phyloP scores from a whole-genome alignment of 2,888 invertebrate genomes.

The Cyclophora punctaria region DNA sequence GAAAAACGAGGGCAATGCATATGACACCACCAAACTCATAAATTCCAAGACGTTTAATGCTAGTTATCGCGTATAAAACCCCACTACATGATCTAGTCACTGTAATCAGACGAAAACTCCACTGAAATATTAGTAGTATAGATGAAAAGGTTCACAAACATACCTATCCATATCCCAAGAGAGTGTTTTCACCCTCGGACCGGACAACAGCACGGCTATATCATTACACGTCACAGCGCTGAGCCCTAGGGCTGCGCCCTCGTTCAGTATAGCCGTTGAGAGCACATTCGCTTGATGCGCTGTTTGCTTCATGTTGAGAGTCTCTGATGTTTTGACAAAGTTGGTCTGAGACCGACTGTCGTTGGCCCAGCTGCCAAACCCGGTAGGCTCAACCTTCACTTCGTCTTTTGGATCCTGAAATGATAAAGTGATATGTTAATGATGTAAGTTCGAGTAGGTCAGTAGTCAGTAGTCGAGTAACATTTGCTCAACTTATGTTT shows the following conservation, averaged over 20 bases:
- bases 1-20: no score
- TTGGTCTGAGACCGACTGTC: slow-evolving; percentile 65
- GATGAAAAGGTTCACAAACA: neutral
- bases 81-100: no score
- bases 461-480: no score
- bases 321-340: slow-evolving; percentile 67
- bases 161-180: slow-evolving; percentile 79
- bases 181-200: slow-evolving; percentile 81
- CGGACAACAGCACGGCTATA: slow-evolving; percentile 80
- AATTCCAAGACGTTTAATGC: no score
- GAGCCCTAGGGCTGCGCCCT: slow-evolving; percentile 79
- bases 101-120: no score
- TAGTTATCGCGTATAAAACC: no score
- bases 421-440: neutral
- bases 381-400: slow-evolving; percentile 33
- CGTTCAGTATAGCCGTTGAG: slow-evolving; percentile 72
- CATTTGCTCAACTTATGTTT: neutral
- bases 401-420: slow-evolving; percentile 40
- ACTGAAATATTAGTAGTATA: no score
- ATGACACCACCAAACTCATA: no score
- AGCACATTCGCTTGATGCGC: slow-evolving; percentile 70
- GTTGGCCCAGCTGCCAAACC: slow-evolving; percentile 61
- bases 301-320: slow-evolving; percentile 53
- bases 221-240: slow-evolving; percentile 80
- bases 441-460: neutral